phyloP scores from a whole-genome alignment of 2,113 vertebrate genomes.

The Pogonocichla stellata region DNA sequence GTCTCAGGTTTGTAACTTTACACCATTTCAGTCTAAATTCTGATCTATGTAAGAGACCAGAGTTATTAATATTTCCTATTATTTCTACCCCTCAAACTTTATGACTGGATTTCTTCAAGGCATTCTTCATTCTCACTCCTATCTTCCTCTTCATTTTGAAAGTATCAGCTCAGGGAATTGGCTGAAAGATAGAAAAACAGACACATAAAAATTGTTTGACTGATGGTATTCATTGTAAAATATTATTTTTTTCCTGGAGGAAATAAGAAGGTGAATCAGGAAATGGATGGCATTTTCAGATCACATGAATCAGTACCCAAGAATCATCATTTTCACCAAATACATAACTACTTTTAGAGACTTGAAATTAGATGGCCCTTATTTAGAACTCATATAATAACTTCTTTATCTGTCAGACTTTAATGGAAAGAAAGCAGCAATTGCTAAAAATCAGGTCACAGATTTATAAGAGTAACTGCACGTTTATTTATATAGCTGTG shows the following conservation, averaged over 20 bases:
- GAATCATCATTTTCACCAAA: slow-evolving; percentile 77
- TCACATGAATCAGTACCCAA: slow-evolving; percentile 76
- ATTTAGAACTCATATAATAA: neutral
- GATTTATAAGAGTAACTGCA: neutral
- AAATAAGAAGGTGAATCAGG: slow-evolving; percentile 76
- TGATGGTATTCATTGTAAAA: neutral
- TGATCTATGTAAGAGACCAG: neutral
- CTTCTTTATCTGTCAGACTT: neutral
- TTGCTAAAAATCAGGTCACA: neutral
- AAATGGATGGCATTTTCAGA: slow-evolving; percentile 82
- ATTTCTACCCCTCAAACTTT: neutral
- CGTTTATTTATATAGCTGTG: neutral
- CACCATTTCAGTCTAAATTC: neutral
- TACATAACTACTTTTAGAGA: neutral
- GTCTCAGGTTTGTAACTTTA: neutral
- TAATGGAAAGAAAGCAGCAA: neutral
- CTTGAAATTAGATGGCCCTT: neutral
- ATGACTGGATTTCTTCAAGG: neutral
- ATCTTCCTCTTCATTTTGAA: neutral
- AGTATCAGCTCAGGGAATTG: neutral
- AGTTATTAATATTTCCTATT: neutral
- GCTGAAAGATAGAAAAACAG: slow-evolving; percentile 43
- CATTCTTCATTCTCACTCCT: neutral
- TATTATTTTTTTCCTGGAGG: neutral
- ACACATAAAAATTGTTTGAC: slow-evolving; percentile 10